Percentiles rank a stretch among this genome's conserved stretches.
Conservation (phyloP, 2,113 vertebrate genomes). For the Illadopsis cleaveri region DNA sequence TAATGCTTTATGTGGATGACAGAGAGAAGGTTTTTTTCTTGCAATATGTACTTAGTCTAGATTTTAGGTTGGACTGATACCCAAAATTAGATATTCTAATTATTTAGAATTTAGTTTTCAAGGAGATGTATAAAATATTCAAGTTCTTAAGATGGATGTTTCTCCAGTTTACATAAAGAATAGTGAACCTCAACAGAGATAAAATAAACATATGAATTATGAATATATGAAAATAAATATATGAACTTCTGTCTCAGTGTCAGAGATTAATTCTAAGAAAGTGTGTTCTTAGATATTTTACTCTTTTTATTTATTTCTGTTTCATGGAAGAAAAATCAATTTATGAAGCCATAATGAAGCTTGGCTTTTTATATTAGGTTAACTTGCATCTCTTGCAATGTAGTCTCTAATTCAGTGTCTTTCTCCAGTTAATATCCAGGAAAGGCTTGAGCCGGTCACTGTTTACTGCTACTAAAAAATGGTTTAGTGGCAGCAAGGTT, state of each 20-base stretch:
- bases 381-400: neutral
- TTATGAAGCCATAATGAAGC: neutral
- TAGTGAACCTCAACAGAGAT: neutral
- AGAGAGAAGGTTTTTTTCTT: neutral
- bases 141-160: neutral
- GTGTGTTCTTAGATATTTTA: neutral
- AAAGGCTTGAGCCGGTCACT: slow-evolving; percentile 95
- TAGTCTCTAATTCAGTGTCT: neutral
- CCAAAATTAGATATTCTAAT: neutral
- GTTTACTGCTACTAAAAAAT: slow-evolving; percentile 97
- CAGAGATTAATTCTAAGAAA: neutral
- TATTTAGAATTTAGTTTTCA: neutral
- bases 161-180: neutral
- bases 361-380: neutral
- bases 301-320: neutral
- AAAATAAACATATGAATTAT: neutral
- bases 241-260: neutral
- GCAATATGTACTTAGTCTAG: neutral
- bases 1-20: neutral
- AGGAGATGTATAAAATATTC: neutral
- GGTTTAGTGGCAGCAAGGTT: slow-evolving; percentile 95
- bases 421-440: slow-evolving; percentile 89
- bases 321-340: neutral
- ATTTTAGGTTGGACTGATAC: neutral
- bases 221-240: neutral